These are phyloP conservation scores for Drosophila suboccidentalis DNA, from an alignment of 2,888 invertebrate species.

Conservation along the genomic window DNA sequence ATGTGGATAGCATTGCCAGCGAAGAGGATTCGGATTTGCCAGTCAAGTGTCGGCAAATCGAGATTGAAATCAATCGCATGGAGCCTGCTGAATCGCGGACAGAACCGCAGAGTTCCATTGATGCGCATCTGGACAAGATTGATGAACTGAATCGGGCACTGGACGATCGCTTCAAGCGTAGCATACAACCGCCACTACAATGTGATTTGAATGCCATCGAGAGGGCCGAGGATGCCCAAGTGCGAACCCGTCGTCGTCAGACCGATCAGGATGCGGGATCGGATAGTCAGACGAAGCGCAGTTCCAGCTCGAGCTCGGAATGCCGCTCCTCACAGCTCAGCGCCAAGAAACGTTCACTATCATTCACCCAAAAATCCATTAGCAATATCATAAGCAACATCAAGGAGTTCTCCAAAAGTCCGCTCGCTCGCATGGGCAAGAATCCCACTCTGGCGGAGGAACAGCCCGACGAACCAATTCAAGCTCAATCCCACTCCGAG, in stretches of 20 bases:
- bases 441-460: conserved; percentile 55
- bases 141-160: conserved; percentile 84
- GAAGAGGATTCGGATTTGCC: conserved; percentile 49
- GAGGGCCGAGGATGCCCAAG: conserved; percentile 47
- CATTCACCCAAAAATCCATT: conserved; percentile 85
- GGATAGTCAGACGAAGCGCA: conserved; percentile 71
- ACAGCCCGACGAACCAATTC: conserved; percentile 21
- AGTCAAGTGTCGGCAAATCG: conserved; percentile 55
- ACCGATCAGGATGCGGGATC: conserved; percentile 22
- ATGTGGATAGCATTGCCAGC: conserved; percentile 56
- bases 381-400: conserved; percentile 83
- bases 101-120: conserved; percentile 81
- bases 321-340: conserved; percentile 70
- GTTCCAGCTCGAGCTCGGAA: conserved; percentile 83
- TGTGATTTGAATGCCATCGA: conserved; percentile 82
- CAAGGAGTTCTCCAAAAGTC: conserved; percentile 84
- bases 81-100: conserved; percentile 18
- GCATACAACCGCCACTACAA: conserved; percentile 61
- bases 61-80: conserved; percentile 79
- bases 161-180: conserved; percentile 83
- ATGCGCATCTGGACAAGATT: conserved; percentile 84
- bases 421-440: conserved; percentile 69
- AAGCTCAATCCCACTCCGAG: conserved; percentile 22
- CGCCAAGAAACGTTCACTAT: conserved; percentile 83
- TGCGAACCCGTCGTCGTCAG: conserved; percentile 39